A percentile compares a stretch with the other conserved stretches of the same genome.
Conservation (phyloP, 2,888 invertebrate genomes). For the Pseudoips prasinana region DNA sequence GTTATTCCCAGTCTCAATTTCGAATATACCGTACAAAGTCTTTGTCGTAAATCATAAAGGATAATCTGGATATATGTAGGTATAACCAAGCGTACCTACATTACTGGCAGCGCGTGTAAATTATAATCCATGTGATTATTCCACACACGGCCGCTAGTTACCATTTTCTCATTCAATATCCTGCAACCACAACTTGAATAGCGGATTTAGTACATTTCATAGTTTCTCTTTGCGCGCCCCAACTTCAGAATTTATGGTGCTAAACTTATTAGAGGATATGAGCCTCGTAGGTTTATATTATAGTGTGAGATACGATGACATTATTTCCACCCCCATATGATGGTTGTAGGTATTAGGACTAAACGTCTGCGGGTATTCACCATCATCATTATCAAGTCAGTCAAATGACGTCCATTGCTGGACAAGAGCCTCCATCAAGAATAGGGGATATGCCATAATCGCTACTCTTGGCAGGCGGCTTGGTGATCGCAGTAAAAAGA, state of each 20-base stretch:
- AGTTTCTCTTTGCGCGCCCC: conserved; percentile 43
- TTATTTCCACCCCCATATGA: too few species aligned
- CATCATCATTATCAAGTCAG: too few species aligned
- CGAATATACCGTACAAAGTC: neutral
- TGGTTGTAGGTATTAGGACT: too few species aligned
- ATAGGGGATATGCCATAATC: too few species aligned
- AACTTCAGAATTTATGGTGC: conserved; percentile 49
- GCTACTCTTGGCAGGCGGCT: too few species aligned
- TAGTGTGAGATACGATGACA: too few species aligned
- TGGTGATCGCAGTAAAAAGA: too few species aligned
- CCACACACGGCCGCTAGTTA: conserved; percentile 28
- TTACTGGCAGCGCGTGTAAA: conserved; percentile 3
- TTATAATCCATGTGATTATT: conserved; percentile 13
- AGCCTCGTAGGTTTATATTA: conserved; percentile 34
- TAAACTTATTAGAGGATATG: conserved; percentile 36
- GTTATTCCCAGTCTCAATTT: neutral
- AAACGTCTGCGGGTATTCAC: too few species aligned
- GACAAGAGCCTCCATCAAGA: too few species aligned
- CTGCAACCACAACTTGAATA: conserved; percentile 31
- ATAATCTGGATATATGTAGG: neutral
- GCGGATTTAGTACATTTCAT: conserved; percentile 46
- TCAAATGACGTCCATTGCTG: too few species aligned
- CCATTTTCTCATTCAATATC: conserved; percentile 34
- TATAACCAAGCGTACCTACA: neutral
- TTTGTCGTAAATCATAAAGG: neutral